Evolutionary conservation across 2,888 invertebrate species (phyloP), one percentile per base, ranked within the genome.

Genomic region (Taenaris catops): DNA sequence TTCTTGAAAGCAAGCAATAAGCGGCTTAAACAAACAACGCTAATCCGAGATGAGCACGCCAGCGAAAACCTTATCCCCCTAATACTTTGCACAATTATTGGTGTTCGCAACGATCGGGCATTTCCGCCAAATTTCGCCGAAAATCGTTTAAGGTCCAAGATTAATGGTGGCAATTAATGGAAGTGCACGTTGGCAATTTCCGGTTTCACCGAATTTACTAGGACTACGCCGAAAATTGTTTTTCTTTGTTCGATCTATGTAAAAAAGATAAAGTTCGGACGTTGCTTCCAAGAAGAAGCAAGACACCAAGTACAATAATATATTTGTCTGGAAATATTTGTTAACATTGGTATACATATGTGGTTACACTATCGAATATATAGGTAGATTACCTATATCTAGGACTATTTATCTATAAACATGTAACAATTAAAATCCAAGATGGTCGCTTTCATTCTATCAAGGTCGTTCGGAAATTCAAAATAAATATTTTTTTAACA

Each of bases 81-180:
- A 40, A 42, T 42, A 40, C 28, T 36, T 38, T 28, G 34, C 24
- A 25, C 37, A 42, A 45, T 47, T 45, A 44, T 37, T 32, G 38
- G 26, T 34, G 38, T 28, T 34, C 26, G 17, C 25, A 41, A 18
- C 17, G 40, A 41, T 47, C 38, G 53, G 29, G 9, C 16, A 33
- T 36, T 44, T 45, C 42, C 51, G 42, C 34, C 16, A 14, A 35
- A 28, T 20, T 41, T 46, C 48, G 43, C 41, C 42, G 51, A 55
- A 58, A 56, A 56, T 63, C 56, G 55, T 62, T 58, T 60, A 52
- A 63, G 60, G 65, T 62, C 58, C 60, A 63, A 75, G 74, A 81
- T 75, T 69, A 74, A 80, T 76, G 69, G 56, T 46, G 44, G 55
- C 70, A 71, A 75, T 78, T 76, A 79, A 61, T 59, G 51, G 49